Conservation (phyloP, 2,797 vertebrate genomes). For the Enteromius trimaculatus region DNA sequence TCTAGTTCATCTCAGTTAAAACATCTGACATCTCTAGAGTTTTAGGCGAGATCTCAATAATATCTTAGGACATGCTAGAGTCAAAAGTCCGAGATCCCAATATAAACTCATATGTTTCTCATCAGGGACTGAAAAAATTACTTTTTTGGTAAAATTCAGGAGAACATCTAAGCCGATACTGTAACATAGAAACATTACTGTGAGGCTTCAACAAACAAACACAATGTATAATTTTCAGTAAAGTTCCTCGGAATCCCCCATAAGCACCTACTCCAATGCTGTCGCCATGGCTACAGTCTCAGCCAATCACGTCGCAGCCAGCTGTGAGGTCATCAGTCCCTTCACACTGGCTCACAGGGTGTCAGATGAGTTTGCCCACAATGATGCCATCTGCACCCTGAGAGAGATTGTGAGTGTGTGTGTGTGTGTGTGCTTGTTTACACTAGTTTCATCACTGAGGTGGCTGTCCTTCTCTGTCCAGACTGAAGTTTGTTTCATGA, state of each 20-base stretch:
- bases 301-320: slow-evolving; percentile 19
- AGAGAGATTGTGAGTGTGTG: slow-evolving; percentile 7
- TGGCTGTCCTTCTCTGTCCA: not conserved
- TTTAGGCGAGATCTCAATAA: too few species aligned
- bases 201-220: not conserved
- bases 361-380: slow-evolving; percentile 28
- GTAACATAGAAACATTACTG: not conserved
- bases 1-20: not conserved
- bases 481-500: not conserved
- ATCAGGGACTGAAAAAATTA: not conserved
- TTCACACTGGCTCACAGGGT: not conserved
- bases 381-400: slow-evolving; percentile 46
- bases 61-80: too few species aligned
- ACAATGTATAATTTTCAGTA: not conserved
- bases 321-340: slow-evolving; percentile 18
- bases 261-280: slow-evolving; percentile 7
- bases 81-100: not conserved
- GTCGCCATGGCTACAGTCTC: slow-evolving; percentile 38
- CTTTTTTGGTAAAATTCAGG: not conserved
- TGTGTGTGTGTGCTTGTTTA: not conserved
- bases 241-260: slow-evolving; percentile 3
- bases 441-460: not conserved
- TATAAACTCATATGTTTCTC: not conserved
- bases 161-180: not conserved
- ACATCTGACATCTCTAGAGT: too few species aligned